Conservation (phyloP, 2,113 vertebrate genomes). For the Tringa solitaria region DNA sequence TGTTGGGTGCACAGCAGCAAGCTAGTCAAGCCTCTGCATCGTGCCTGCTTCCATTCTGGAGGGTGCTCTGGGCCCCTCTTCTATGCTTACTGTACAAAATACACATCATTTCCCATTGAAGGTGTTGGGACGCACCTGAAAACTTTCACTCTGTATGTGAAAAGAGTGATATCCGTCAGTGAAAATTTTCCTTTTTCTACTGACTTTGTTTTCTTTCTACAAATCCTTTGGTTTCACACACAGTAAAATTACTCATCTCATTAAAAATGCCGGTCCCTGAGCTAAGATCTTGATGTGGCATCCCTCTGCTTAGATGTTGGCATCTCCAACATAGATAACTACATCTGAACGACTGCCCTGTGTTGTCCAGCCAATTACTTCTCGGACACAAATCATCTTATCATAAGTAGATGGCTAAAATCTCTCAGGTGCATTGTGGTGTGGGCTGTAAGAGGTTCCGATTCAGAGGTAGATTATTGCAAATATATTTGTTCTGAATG, state of each 20-base stretch:
- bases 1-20: not conserved
- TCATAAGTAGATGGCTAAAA: not conserved
- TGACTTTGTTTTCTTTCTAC: not conserved
- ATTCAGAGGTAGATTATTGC: not conserved
- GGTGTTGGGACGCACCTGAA: not conserved
- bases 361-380: not conserved
- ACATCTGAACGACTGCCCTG: not conserved
- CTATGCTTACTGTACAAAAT: not conserved
- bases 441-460: not conserved
- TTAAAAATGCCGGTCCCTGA: not conserved
- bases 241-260: not conserved
- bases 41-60: not conserved
- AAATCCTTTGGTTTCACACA: not conserved
- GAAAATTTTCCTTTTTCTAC: not conserved
- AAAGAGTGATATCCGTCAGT: not conserved
- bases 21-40: not conserved
- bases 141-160: not conserved
- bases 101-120: not conserved
- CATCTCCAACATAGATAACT: not conserved
- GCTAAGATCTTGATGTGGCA: not conserved
- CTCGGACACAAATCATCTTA: not conserved
- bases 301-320: not conserved
- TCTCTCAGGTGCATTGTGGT: not conserved
- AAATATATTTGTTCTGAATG: not conserved
- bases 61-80: not conserved